Percentiles rank a stretch among this genome's conserved stretches.
These are phyloP conservation scores for Cherax destructor DNA, from an alignment of 1,140 invertebrate species.

Conservation along the genomic window DNA sequence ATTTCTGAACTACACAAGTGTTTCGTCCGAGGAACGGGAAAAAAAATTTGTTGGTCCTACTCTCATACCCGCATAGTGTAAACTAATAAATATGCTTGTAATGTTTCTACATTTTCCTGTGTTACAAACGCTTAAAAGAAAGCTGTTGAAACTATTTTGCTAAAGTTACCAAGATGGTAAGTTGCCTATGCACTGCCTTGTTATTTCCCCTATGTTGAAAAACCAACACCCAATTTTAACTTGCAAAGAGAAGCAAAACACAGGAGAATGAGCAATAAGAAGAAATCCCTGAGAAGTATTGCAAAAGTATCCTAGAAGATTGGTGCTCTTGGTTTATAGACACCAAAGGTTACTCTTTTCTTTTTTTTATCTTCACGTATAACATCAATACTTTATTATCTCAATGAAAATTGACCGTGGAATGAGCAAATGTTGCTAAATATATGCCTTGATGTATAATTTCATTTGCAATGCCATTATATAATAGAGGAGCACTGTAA, in stretches of 20 bases:
- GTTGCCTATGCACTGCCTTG: neutral
- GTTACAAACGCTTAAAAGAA: conserved; percentile 15
- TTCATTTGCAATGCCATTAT: neutral
- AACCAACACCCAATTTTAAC: conserved; percentile 37
- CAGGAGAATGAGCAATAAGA: conserved; percentile 59
- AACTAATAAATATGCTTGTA: conserved; percentile 50
- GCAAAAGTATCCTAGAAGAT: conserved; percentile 61
- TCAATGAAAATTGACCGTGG: neutral
- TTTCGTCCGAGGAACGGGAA: conserved; percentile 51
- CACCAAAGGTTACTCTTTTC: neutral
- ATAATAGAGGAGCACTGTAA: too few species aligned
- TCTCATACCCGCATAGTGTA: conserved; percentile 62
- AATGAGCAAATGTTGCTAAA: conserved; percentile 1
- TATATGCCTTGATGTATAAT: conserved; percentile 28
- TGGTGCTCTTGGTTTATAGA: conserved; percentile 18
- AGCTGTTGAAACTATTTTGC: neutral
- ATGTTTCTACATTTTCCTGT: conserved; percentile 46
- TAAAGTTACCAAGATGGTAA: conserved; percentile 6
- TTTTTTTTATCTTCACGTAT: conserved; percentile 33
- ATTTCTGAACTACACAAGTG: conserved; percentile 35
- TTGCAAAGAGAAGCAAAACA: conserved; percentile 39
- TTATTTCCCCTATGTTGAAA: conserved; percentile 8
- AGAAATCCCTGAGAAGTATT: conserved; percentile 69
- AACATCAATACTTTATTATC: neutral
- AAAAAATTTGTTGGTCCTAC: conserved; percentile 56